These are phyloP conservation scores for Drosophila pruinosa DNA, from an alignment of 1,140 invertebrate genomes.

Conservation along the genomic window DNA sequence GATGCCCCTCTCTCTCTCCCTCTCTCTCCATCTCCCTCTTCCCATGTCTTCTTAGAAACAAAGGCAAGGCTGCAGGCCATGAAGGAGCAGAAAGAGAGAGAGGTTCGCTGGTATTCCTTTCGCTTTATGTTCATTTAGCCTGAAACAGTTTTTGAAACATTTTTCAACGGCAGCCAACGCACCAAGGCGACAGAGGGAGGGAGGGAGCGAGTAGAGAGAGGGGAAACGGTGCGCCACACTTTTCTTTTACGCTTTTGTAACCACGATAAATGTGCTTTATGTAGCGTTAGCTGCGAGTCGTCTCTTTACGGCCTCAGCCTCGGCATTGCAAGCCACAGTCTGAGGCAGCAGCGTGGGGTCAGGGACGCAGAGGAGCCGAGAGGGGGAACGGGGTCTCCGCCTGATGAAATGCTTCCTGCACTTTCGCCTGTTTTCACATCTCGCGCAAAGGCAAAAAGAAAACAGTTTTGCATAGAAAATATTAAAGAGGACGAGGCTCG, in stretches of 20 bases:
- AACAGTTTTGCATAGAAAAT: constrained; percentile 16
- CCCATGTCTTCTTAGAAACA: constrained; percentile 40
- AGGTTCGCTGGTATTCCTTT: background rate
- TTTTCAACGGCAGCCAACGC: constrained; percentile 52
- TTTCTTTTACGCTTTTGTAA: constrained; percentile 81
- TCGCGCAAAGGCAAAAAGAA: constrained; percentile 52
- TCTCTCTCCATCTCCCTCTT: background rate
- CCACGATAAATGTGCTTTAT: constrained; percentile 81
- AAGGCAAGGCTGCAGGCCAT: constrained; percentile 54
- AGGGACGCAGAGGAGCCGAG: background rate
- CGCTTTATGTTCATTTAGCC: constrained; percentile 79
- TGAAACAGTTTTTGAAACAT: constrained; percentile 80
- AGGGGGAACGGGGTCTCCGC: background rate
- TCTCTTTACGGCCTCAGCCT: constrained; percentile 30
- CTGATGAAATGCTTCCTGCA: constrained; percentile 79
- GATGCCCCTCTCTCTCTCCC: background rate
- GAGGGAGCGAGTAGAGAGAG: background rate
- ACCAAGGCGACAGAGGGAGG: background rate
- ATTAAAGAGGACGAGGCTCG: constrained; percentile 15
- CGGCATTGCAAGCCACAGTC: constrained; percentile 1
- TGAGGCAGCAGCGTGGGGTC: background rate
- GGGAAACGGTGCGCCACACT: constrained; percentile 65
- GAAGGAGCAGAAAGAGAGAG: background rate
- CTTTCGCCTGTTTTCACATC: constrained; percentile 67
- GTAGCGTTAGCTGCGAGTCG: constrained; percentile 58